Evolutionary conservation across 2,113 vertebrate species (phyloP), one percentile per base, ranked within the genome.

Genomic region (Pogonocichla stellata): DNA sequence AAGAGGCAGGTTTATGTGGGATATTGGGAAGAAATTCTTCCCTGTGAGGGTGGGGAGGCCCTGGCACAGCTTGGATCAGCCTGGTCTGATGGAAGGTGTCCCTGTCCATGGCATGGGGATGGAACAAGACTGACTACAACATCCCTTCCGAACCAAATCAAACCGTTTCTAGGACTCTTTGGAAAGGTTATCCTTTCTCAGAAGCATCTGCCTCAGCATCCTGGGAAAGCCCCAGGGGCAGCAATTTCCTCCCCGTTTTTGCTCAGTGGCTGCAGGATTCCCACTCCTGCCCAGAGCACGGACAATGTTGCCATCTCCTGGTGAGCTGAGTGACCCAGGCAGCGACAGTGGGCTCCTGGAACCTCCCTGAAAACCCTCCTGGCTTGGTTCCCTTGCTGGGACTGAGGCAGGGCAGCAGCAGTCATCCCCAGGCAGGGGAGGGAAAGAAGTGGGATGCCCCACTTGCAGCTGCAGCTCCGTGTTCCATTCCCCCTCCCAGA

Each of bases 311-410:
- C 88, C 85, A 60, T 51, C 80, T 83, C 80, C 91, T 92, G 73
- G 36, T 2, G 10, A 58, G 36, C 40, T 19, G 16, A 38, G 48
- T 10, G 36, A 33, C 50, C 57, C 57, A 45, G 33, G 65, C 14
- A 42, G 64, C 24, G 36, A 13, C 48, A 38, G 36, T 0, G 11
- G 5, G n/a, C 28, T 10, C 17, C 29, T 66, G 2, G 0, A 28
- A 40, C 25, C 4, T 4, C 40, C 40, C 47, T 36, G 38, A 45
- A 81, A 73, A 65, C 15, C 50, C 50, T 80, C 12, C 71, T 48
- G 75, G 40, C 28, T 57, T 22, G 1, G 0, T 28, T 40, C 38
- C 26, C 29, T 66, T 1, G 12, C 60, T n/a, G 56, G 51, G 29
- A 40, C 16, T 3, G 40, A 24, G 33, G 20, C 19, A 69, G 54